These are phyloP conservation scores for Girardinichthys multiradiatus DNA, from an alignment of 2,113 vertebrate species.

Conservation along the genomic window DNA sequence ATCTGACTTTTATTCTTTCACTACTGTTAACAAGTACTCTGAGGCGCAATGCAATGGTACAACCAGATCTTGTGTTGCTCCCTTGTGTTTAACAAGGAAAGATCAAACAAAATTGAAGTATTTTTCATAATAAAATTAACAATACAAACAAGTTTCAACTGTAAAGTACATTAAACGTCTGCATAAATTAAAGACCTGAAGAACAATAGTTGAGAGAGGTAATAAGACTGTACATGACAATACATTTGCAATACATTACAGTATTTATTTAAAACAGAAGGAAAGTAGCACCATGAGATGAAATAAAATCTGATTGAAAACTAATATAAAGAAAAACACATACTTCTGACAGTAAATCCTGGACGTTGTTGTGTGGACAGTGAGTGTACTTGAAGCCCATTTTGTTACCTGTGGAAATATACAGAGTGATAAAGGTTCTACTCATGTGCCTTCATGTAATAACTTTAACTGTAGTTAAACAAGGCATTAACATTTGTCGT, in stretches of 20 bases:
- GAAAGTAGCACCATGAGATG: conserved; percentile 74
- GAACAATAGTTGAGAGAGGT: conserved; percentile 73
- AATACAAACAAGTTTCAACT: conserved; percentile 71
- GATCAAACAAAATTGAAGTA: conserved; percentile 63
- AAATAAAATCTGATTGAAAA: conserved; percentile 57
- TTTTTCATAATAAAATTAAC: conserved; percentile 61
- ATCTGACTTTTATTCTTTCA: conserved; percentile 71
- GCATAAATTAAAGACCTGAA: conserved; percentile 77
- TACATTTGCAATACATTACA: conserved; percentile 80
- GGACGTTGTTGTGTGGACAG: conserved; percentile 50
- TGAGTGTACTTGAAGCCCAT: conserved; percentile 44
- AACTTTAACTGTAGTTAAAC: conserved; percentile 45
- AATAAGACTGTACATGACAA: conserved; percentile 83
- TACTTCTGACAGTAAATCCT: conserved; percentile 55
- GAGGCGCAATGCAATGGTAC: conserved; percentile 42
- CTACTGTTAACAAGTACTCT: conserved; percentile 64
- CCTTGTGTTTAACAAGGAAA: conserved; percentile 52
- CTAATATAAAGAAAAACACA: conserved; percentile 46
- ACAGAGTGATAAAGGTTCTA: conserved; percentile 19
- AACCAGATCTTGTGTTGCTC: conserved; percentile 54
- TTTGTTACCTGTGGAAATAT: conserved; percentile 10
- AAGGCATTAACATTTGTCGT: conserved; percentile 19
- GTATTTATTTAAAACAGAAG: conserved; percentile 76
- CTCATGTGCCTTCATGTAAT: conserved; percentile 48
- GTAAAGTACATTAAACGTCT: conserved; percentile 74